Conservation (phyloP, 1,140 invertebrate species). For the Tyrophagus putrescentiae region DNA sequence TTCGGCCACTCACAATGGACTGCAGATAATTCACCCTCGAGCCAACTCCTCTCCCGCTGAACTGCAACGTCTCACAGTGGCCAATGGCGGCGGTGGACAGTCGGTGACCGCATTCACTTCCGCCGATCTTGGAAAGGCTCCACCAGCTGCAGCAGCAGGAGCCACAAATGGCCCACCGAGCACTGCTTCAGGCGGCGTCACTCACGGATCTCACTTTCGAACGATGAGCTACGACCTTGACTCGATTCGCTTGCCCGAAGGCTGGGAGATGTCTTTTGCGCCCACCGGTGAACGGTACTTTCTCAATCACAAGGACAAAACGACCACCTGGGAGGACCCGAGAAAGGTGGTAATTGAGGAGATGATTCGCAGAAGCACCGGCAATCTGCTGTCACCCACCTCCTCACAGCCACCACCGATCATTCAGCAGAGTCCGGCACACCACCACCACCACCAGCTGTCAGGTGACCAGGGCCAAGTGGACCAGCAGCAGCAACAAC, state of each 20-base stretch:
- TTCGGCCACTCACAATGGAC: slow-evolving; percentile 19
- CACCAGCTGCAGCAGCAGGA: slow-evolving; percentile 34
- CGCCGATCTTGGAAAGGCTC: no score
- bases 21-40: slow-evolving; percentile 55
- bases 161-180: background rate
- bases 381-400: background rate
- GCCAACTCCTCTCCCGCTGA: slow-evolving; percentile 89
- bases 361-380: background rate
- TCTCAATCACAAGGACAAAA: slow-evolving; percentile 85
- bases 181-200: background rate
- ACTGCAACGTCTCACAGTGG: slow-evolving; percentile 73
- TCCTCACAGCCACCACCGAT: slow-evolving; percentile 1
- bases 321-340: slow-evolving; percentile 87
- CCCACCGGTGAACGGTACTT: slow-evolving; percentile 89
- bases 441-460: background rate
- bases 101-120: no score
- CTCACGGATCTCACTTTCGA: slow-evolving; percentile 44
- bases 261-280: slow-evolving; percentile 83
- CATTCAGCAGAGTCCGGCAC: background rate
- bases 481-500: background rate
- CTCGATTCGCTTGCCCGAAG: slow-evolving; percentile 63
- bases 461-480: background rate
- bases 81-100: slow-evolving; percentile 36
- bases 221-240: slow-evolving; percentile 79
- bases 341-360: slow-evolving; percentile 7